These are phyloP conservation scores for Ophion obscuratus DNA, from an alignment of 2,888 invertebrate genomes.

Conservation along the genomic window DNA sequence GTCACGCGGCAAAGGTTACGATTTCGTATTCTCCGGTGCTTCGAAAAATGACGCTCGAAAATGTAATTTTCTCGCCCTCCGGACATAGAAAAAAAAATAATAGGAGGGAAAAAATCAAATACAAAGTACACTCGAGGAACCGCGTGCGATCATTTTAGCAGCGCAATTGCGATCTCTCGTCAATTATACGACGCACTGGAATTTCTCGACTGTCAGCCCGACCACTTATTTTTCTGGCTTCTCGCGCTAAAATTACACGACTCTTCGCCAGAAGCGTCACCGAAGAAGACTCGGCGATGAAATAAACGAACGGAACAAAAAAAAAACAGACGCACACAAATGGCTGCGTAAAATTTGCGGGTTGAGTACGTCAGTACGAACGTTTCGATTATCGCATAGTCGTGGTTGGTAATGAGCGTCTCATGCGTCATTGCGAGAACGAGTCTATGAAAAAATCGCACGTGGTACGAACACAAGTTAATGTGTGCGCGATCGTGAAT, in stretches of 20 bases:
- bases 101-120: neutral
- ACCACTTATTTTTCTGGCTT: neutral
- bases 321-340: neutral
- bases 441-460: constrained; percentile 3
- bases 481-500: constrained; percentile 8
- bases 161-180: neutral
- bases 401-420: constrained; percentile 1
- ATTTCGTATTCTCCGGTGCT: neutral
- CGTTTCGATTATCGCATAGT: constrained; percentile 31
- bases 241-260: neutral
- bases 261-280: too few relatives aligned
- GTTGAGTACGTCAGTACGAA: neutral
- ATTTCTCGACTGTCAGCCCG: neutral
- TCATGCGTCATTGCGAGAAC: constrained; percentile 38
- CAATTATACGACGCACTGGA: neutral
- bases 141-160: neutral
- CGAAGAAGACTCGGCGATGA: neutral
- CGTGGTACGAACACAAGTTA: constrained; percentile 24
- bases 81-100: neutral
- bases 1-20: neutral
- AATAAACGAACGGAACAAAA: neutral
- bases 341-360: neutral
- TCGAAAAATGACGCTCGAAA: neutral
- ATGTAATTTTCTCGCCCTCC: neutral
- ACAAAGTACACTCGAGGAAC: neutral